Evolutionary conservation across 2,797 vertebrate species (phyloP), one percentile per base, ranked within the genome.

Genomic region (Varecia variegata): DNA sequence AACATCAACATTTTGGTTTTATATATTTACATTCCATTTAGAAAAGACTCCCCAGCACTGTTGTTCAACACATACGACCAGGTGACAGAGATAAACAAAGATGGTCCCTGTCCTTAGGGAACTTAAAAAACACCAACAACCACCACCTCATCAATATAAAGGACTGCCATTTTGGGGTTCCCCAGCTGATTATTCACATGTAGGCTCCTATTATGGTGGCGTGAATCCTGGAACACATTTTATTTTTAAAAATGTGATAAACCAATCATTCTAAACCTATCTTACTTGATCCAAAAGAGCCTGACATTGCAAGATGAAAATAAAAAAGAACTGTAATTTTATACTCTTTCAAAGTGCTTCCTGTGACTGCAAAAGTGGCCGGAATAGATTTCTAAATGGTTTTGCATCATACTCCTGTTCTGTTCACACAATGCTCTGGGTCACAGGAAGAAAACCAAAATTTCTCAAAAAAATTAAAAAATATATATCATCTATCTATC

Each of bases 241-340:
- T 91, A 74, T 82, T 92, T 91, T 87, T 71, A 58, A 92, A 88
- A 93, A 3, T 43, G 1, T 73, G 47, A 58, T 62, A 77, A 45
- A 11, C 13, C 40, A 47, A 56, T 77, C 30, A 79, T 82, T 65
- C 52, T 80, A 93, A 94, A 54, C 13, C 17, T 85, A 81, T 43
- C 62, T 77, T 65, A 76, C 15, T 90, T 62, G 30, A 67, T 73
- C 68, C 87, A 38, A 90, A 93, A 82, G 56, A 80, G n/a, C 13
- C 21, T 82, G 43, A 76, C 52, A 47, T 81, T 84, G n/a, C 76
- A 81, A 74, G 82, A 27, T 67, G 47, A 50, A 95, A 94, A 84
- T 93, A 50, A 95, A 94, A 93, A 73, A 56, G 35, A 94, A 65
- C 15, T 89, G 0, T 81, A 74, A 96, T 88, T 95, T 94, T 96